These are phyloP conservation scores for Meriones psammophilus DNA, from an alignment of 2,797 vertebrate species.

Conservation along the genomic window DNA sequence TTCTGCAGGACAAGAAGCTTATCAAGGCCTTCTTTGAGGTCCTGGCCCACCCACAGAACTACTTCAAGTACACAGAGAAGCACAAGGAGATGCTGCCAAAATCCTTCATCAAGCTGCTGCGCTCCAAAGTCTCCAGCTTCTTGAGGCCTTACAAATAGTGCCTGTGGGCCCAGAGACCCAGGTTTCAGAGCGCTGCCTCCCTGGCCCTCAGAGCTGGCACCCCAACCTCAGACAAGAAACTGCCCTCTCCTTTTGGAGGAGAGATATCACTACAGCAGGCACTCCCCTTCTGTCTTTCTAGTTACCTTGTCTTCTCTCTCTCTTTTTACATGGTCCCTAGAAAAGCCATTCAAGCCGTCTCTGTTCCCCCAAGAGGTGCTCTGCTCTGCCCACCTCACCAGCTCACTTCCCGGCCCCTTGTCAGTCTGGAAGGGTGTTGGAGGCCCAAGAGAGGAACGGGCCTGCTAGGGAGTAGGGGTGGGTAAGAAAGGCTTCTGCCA, in stretches of 20 bases:
- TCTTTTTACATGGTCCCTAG: conserved; percentile 53
- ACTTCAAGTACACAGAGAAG: conserved; percentile 99
- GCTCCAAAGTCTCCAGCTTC: conserved; percentile 99
- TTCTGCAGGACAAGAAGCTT: conserved; percentile 97
- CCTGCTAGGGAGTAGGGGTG: background rate
- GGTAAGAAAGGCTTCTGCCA: conserved; percentile 53
- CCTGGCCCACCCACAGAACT: conserved; percentile 98
- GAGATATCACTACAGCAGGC: conserved; percentile 66
- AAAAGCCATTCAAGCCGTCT: conserved; percentile 74
- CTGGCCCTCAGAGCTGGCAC: conserved; percentile 71
- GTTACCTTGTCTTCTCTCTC: conserved; percentile 40
- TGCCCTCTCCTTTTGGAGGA: conserved; percentile 57
- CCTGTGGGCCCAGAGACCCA: conserved; percentile 36
- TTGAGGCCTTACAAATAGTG: conserved; percentile 98
- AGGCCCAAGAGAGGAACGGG: conserved; percentile 18
- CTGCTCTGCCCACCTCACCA: conserved; percentile 36
- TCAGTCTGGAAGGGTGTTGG: conserved; percentile 49
- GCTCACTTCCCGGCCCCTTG: background rate
- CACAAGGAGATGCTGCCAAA: conserved; percentile 99
- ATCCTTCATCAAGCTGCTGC: conserved; percentile 98
- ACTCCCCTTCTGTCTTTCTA: conserved; percentile 67
- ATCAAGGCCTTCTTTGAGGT: conserved; percentile 99
- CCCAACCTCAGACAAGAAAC: conserved; percentile 56
- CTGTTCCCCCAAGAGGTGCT: background rate
- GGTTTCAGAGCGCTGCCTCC: conserved; percentile 67